Evolutionary conservation across 2,888 invertebrate species (phyloP), one percentile per base, ranked within the genome.

Genomic region (Eugnorisma glareosa): DNA sequence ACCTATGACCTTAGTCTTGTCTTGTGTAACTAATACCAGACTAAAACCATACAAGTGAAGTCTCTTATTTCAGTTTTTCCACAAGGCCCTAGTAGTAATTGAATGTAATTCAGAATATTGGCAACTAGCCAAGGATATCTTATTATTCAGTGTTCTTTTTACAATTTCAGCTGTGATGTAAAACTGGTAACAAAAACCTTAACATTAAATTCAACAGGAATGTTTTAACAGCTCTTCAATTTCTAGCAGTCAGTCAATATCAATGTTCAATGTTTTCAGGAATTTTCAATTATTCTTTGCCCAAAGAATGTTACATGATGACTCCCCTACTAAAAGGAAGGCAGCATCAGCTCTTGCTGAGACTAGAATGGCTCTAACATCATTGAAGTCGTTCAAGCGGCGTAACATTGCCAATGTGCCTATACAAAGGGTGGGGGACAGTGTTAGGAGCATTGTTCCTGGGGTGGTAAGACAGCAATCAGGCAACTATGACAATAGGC

Each of bases 311-410:
- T 94, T 98, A 71, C 97, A 97, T 90, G 98, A 98, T 88, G 97
- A 97, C 84, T 96, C 95, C 67, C 97, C 97, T 3, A 97, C 97
- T 10, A 97, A 97, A 91, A 95, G 97, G 69, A 97, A 97, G 83
- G 97, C 97, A 80, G 97, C 97, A 69, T 96, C 97, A 64, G 97
- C 97, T 45, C 93, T 98, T 68, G 97, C 97, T 37, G 98, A 98
- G 89, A 98, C 98, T 73, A 97, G 99, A 76, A 97, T 97, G 91
- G 98, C 98, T 15, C 95, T 99, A 76, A 98, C 98, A 73, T 98
- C 98, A 4, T 94, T 99, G 66, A 97, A 97, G 87, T 97, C 98
- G 0, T 97, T 98, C 84, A 98, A 97, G 81, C 97, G 98, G 48
- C 93, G 96, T 48, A 96, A 97, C 87, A 94, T 95, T 89, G 94